phyloP scores from a whole-genome alignment of 1,140 invertebrate species.

The Telenomus remus region DNA sequence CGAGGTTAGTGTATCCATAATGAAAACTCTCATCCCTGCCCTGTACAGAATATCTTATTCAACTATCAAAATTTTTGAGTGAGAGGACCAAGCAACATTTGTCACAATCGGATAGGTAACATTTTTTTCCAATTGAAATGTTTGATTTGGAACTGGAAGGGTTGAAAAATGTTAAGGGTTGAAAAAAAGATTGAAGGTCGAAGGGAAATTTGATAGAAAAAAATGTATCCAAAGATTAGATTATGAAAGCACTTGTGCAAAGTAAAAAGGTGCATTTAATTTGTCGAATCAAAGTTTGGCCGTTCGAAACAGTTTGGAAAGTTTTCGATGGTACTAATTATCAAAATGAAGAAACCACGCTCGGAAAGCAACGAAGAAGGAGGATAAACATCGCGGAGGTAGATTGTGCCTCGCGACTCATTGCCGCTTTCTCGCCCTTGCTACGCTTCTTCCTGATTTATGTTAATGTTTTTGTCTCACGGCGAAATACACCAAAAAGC shows the following conservation, averaged over 20 bases:
- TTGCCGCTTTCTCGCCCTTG: conserved; percentile 58
- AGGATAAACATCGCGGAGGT: conserved; percentile 68
- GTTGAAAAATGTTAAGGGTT: no score
- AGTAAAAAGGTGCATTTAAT: conserved; percentile 31
- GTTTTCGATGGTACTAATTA: conserved; percentile 66
- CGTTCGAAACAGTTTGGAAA: conserved; percentile 48
- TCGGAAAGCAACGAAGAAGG: conserved; percentile 19
- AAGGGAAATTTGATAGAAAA: no score
- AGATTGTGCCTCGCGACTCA: conserved; percentile 52
- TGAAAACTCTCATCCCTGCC: conserved; percentile 35
- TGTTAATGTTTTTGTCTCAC: conserved; percentile 76
- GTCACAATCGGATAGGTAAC: no score
- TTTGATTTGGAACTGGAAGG: no score
- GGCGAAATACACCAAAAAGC: conserved; percentile 73
- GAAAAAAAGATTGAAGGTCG: no score
- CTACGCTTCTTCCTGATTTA: conserved; percentile 70
- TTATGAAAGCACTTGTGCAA: conserved; percentile 22
- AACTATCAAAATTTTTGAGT: no score
- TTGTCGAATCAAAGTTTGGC: conserved; percentile 28
- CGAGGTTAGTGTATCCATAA: conserved; percentile 53
- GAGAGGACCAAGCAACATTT: no score
- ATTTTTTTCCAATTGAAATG: no score
- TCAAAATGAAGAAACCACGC: conserved; percentile 49
- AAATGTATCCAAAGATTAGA: no score
- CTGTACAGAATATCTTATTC: conserved; percentile 45